Base-by-base conservation (phyloP, 1,140 invertebrate genomes). In the Phocides pigmalion region DNA sequence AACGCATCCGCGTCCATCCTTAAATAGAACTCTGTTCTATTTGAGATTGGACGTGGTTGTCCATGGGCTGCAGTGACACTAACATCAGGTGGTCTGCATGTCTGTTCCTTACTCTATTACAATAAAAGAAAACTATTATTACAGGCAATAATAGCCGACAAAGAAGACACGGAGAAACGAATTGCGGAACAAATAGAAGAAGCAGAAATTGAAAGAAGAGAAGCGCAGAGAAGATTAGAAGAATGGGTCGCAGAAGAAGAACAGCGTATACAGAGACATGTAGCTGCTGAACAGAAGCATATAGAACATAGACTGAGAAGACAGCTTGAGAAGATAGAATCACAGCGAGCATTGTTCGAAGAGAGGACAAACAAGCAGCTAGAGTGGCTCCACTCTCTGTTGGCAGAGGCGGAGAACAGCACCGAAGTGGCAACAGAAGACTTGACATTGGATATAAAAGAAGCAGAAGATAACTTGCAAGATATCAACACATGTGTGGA, bases 221-320 rank as follows among this genome's bases (percentile, higher is more conserved):
- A 83, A 8, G 66, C 70, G 0, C 78, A 85, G 12, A 16, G n/a
- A 1, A 64, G 76, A 25, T 68, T 87, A 0, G 39, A 64, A 9
- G 35, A 72, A 2, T 77, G 76, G 68, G 66, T 75, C 22, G 77
- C 76, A 39, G 67, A 82, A 6, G 76, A 84, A 4, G 79, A 84
- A 41, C 69, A 87, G 32, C 63, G 78, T 0, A 72, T 84, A 25
- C 59, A 72, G 4, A 58, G 44, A 46, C 73, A 80, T 35, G 68
- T 74, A 0, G 56, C 47, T 0, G 19, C 20, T 0, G 81, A 85
- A 65, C 68, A 50, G 6, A 58, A 44, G 1, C 66, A 70, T 19
- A 11, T 84, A 41, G 76, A 87, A 49, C 58, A 70, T 3, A 74
- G 66, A 47, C 49, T 78, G 28, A 70, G 62, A 4, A 68, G 49